These are phyloP conservation scores for Athalia circularis DNA, from an alignment of 2,888 invertebrate species.

Conservation along the genomic window DNA sequence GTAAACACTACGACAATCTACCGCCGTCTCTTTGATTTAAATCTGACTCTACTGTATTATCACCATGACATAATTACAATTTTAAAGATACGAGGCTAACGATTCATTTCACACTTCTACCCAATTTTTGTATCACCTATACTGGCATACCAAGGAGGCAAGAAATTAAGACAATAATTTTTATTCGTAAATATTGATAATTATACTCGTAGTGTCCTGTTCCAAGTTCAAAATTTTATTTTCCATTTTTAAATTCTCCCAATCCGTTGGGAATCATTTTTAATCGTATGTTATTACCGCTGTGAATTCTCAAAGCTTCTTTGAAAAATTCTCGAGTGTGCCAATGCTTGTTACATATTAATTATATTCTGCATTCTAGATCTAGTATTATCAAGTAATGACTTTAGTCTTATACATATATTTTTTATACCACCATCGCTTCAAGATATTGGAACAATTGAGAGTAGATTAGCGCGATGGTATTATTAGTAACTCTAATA, in stretches of 20 bases:
- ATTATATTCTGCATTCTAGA: constrained; percentile 2
- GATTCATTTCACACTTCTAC: background rate
- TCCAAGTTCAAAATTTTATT: background rate
- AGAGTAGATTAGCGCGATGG: background rate
- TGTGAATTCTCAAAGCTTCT: background rate
- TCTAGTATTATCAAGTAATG: constrained; percentile 22
- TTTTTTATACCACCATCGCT: constrained; percentile 32
- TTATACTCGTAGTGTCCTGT: background rate
- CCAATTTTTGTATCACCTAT: constrained; percentile 2
- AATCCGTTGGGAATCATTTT: background rate
- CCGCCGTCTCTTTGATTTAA: no score
- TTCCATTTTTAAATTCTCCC: background rate
- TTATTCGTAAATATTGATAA: background rate
- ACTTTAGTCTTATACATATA: constrained; percentile 24
- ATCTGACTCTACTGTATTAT: background rate
- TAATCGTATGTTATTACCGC: background rate
- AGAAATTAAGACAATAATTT: constrained; percentile 8
- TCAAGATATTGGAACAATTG: constrained; percentile 1
- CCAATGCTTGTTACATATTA: constrained; percentile 26
- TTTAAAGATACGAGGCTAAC: constrained; percentile 25
- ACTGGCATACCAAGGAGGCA: constrained; percentile 18
- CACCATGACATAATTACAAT: constrained; percentile 29
- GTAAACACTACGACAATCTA: no score
- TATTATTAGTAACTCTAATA: constrained; percentile 30
- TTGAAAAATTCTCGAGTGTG: constrained; percentile 14